phyloP scores from a whole-genome alignment of 2,113 vertebrate genomes.

The Pluvialis apricaria region DNA sequence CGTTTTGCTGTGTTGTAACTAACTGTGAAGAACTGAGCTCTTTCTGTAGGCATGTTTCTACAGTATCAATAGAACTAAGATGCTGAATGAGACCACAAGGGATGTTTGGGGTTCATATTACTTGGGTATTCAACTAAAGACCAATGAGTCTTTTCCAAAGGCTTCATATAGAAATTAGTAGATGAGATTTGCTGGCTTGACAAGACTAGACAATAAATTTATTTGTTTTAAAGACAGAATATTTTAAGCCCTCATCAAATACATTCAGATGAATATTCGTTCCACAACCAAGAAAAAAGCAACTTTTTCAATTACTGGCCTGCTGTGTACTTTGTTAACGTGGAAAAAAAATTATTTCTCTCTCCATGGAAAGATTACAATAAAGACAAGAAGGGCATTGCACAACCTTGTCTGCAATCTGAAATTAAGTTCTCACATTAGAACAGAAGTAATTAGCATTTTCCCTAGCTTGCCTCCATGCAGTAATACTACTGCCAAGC shows the following conservation, averaged over 20 bases:
- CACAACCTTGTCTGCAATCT: slow-evolving; percentile 62
- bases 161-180: not conserved
- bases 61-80: not conserved
- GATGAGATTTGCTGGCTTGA: not conserved
- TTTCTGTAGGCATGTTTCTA: not conserved
- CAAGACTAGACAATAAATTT: not conserved
- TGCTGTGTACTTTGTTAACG: not conserved
- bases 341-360: slow-evolving; percentile 18
- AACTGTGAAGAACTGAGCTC: not conserved
- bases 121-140: not conserved
- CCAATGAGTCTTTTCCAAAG: not conserved
- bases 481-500: slow-evolving; percentile 40
- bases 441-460: slow-evolving; percentile 58
- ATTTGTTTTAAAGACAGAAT: not conserved
- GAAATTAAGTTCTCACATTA: slow-evolving; percentile 65
- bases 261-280: not conserved
- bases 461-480: slow-evolving; percentile 51
- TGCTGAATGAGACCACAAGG: not conserved
- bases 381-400: slow-evolving; percentile 52
- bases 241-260: slow-evolving; percentile 13
- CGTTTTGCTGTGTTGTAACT: not conserved
- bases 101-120: not conserved
- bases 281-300: not conserved
- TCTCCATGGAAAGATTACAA: slow-evolving; percentile 26
- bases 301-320: slow-evolving; percentile 10